phyloP scores from a whole-genome alignment of 2,888 invertebrate species.

The Pandemis cinnamomeana region DNA sequence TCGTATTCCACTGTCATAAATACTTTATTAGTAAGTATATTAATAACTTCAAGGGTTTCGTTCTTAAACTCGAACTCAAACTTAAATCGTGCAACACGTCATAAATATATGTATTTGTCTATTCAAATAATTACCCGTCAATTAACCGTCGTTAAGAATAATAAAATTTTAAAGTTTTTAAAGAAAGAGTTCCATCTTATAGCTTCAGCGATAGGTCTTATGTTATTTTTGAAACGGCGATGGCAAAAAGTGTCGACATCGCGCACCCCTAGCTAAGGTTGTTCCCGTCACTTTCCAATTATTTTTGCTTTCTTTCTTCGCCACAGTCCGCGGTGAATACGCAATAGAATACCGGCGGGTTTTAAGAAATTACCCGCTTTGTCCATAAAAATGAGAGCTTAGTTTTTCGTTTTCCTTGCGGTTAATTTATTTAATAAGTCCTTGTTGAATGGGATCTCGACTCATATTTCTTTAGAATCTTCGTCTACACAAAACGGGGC shows the following conservation, averaged over 20 bases:
- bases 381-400: slow-evolving; percentile 69
- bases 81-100: too few relatives aligned
- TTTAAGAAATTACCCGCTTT: slow-evolving; percentile 80
- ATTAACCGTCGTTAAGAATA: too few relatives aligned
- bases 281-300: slow-evolving; percentile 82
- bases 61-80: too few relatives aligned
- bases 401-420: slow-evolving; percentile 80
- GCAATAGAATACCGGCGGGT: slow-evolving; percentile 70
- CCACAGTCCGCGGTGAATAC: slow-evolving; percentile 70
- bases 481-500: slow-evolving; percentile 53
- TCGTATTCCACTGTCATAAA: too few relatives aligned
- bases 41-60: too few relatives aligned
- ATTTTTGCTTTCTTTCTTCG: slow-evolving; percentile 81
- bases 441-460: slow-evolving; percentile 74
- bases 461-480: slow-evolving; percentile 71
- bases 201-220: background rate
- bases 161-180: too few relatives aligned
- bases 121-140: too few relatives aligned
- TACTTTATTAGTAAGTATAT: too few relatives aligned
- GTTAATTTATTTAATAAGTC: slow-evolving; percentile 84
- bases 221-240: slow-evolving; percentile 37
- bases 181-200: too few relatives aligned
- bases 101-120: too few relatives aligned
- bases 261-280: slow-evolving; percentile 50
- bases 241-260: slow-evolving; percentile 42